These are phyloP conservation scores for Hemiprocne comata DNA, from an alignment of 2,113 vertebrate species.

Conservation along the genomic window DNA sequence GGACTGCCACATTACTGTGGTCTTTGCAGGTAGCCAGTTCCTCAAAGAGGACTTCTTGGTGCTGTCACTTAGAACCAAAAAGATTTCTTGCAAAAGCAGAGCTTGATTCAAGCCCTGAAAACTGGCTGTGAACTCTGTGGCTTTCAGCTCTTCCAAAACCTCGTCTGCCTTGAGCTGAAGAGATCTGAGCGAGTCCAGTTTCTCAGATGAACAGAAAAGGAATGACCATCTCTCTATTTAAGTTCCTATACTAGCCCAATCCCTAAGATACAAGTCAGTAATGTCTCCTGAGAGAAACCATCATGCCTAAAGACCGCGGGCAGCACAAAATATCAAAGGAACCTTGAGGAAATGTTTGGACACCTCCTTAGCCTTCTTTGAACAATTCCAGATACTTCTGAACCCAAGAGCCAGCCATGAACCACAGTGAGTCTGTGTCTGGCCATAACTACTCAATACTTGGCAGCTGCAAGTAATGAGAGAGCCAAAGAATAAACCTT, in stretches of 20 bases:
- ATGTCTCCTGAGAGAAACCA: conserved; percentile 1
- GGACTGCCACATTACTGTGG: neutral
- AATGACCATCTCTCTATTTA: neutral
- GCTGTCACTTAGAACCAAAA: neutral
- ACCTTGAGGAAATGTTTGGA: conserved; percentile 40
- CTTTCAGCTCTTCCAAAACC: conserved; percentile 8
- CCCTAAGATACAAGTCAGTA: neutral
- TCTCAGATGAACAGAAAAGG: conserved; percentile 9
- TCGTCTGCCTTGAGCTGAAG: conserved; percentile 5
- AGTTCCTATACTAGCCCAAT: neutral
- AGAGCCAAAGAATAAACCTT: conserved; percentile 55
- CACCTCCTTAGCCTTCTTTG: conserved; percentile 29
- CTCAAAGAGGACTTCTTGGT: neutral
- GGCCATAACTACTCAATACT: conserved; percentile 29
- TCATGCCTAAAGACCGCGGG: neutral
- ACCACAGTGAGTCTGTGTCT: conserved; percentile 31
- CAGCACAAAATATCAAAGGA: conserved; percentile 15
- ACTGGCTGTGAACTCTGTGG: neutral
- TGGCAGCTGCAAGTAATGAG: conserved; percentile 16
- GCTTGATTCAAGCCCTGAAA: conserved; percentile 10
- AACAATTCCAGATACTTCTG: conserved; percentile 54
- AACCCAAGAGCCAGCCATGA: neutral
- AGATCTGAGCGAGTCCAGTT: neutral
- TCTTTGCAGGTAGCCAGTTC: neutral
- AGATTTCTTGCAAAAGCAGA: neutral